Evolutionary conservation across 2,797 vertebrate genomes (phyloP).

Genomic region (Myotis daubentonii): DNA sequence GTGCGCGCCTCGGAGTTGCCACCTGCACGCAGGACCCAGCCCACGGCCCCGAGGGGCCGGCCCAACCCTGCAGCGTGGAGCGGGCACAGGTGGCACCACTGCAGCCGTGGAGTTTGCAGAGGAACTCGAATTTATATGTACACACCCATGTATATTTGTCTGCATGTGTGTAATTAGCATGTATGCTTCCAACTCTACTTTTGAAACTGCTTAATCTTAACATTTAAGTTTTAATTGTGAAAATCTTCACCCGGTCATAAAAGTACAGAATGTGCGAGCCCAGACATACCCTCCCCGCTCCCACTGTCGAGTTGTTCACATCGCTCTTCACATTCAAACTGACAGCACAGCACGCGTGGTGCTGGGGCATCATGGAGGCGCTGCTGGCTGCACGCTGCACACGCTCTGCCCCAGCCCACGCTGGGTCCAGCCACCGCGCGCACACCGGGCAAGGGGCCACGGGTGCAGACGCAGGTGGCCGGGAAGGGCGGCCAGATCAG

Average conservation of each 20-base stretch:
- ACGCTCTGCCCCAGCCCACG: background rate
- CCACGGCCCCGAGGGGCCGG: accelerated
- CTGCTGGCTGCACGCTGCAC: accelerated
- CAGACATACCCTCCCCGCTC: background rate
- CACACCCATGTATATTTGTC: accelerated
- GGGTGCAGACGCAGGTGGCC: accelerated
- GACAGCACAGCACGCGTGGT: too few relatives aligned
- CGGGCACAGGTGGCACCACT: accelerated
- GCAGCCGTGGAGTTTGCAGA: accelerated
- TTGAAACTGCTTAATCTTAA: background rate
- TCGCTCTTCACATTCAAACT: background rate
- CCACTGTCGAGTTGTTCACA: background rate
- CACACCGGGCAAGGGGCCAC: background rate
- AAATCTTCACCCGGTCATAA: background rate
- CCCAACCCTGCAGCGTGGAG: accelerated
- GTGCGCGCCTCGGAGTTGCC: background rate
- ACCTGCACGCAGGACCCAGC: accelerated
- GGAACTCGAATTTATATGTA: too few relatives aligned
- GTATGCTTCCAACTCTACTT: background rate
- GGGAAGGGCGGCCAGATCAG: too few relatives aligned
- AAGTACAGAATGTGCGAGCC: background rate
- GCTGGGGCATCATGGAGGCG: background rate
- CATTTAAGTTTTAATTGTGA: background rate
- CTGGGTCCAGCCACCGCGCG: accelerated
- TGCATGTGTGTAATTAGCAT: accelerated